Evolutionary conservation across 1,140 invertebrate species (phyloP), one percentile per base, ranked within the genome.

Genomic region (Zaprionus capensis): DNA sequence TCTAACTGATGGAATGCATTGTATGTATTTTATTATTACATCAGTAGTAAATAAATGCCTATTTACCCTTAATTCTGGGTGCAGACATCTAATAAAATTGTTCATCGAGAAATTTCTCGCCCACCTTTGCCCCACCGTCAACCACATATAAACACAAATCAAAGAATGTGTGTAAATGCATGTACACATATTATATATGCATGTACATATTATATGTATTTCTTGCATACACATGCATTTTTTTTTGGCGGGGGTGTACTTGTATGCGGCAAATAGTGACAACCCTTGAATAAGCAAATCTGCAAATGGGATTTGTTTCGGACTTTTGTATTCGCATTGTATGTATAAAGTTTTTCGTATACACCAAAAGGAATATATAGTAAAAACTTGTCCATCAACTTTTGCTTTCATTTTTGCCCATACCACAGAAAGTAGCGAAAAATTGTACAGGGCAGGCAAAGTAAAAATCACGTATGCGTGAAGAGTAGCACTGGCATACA

Each of bases 331-430:
- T 83, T 58, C 31, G 61, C 63, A 59, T 69, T 68, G 20, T 51
- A 51, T 51, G 46, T 51, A 51, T 51, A 22, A 51, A 51, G 20
- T 14, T 12, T 58, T 73, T 64, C 57, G 73, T 44, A 64, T 85
- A 75, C 78, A 64, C 81, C 65, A 80, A 72, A 65, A 71, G 24
- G 24, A 79, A 62, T 72, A 65, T 77, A 51, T 77, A 80, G 44
- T 70, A 77, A 84, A 85, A 88, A 84, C 81, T 85, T 80, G 88
- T 88, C 75, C 87, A 76, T 90, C 88, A 91, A 91, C 88, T 91
- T 91, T 91, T 91, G 88, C 88, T 91, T 91, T 91, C 88, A 84
- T 90, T 90, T 88, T 90, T 66, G 66, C 66, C 44, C 67, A 71
- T 71, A 64, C 67, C 44, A 55, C 72, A 63, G 53, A 73, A 73